These are phyloP conservation scores for Nyctibius bracteatus DNA, from an alignment of 2,113 vertebrate genomes.

Conservation along the genomic window DNA sequence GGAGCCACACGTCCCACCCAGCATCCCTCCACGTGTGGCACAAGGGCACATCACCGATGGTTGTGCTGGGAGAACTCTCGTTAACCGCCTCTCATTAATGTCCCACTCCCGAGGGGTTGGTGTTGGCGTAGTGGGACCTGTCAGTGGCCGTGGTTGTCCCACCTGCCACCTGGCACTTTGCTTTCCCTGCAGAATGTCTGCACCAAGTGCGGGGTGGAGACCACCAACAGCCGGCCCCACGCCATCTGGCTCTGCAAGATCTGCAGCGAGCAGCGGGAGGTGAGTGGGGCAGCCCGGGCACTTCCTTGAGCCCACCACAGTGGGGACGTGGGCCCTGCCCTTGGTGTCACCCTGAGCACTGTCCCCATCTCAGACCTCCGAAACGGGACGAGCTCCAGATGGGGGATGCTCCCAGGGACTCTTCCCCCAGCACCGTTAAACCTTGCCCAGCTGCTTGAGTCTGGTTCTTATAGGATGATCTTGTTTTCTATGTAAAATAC, in stretches of 20 bases:
- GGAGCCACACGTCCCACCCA: fast-evolving
- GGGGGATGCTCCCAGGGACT: neutral
- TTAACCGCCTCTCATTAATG: neutral
- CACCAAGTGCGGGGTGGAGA: slow-evolving; percentile 86
- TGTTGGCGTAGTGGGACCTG: neutral
- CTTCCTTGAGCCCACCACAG: fast-evolving
- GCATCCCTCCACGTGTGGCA: fast-evolving
- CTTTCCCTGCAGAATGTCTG: slow-evolving; percentile 83
- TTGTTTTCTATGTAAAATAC: neutral
- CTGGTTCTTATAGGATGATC: neutral
- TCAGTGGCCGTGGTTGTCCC: fast-evolving
- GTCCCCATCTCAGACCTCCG: neutral
- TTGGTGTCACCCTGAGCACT: neutral
- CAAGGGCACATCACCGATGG: fast-evolving
- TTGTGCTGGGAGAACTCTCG: fast-evolving
- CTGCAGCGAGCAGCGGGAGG: slow-evolving; percentile 93
- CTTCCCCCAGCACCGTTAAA: neutral
- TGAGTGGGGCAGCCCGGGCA: neutral
- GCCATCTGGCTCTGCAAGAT: slow-evolving; percentile 91
- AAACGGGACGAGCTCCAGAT: fast-evolving
- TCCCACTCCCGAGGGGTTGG: fast-evolving
- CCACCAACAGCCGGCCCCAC: slow-evolving; percentile 75
- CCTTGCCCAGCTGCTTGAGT: neutral
- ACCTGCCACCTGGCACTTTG: neutral
- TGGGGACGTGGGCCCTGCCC: fast-evolving